These are phyloP conservation scores for Polydrusus tereticollis DNA, from an alignment of 2,888 invertebrate genomes.

Conservation along the genomic window DNA sequence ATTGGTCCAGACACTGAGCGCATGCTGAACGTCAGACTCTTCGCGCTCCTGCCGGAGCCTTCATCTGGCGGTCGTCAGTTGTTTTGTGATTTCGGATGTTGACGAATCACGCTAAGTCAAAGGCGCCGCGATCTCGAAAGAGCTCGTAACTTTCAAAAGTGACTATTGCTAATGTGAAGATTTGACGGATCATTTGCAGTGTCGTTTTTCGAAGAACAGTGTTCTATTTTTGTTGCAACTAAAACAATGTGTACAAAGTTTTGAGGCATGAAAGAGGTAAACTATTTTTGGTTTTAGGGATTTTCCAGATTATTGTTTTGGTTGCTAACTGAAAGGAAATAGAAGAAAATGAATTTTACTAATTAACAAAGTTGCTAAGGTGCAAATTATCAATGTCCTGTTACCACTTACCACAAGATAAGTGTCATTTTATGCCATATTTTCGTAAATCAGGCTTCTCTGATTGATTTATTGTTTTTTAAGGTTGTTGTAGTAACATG, in stretches of 20 bases:
- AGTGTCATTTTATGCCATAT: no score
- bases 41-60: slow-evolving; percentile 46
- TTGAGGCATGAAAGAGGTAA: background rate
- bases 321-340: no score
- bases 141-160: slow-evolving; percentile 8
- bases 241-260: background rate
- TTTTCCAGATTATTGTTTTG: no score
- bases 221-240: background rate
- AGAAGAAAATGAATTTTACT: no score
- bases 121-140: slow-evolving; percentile 13
- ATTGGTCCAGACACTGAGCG: slow-evolving; percentile 35
- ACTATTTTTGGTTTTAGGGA: background rate
- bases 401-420: no score
- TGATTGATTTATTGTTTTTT: no score
- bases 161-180: background rate
- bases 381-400: no score
- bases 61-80: slow-evolving; percentile 48
- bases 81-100: slow-evolving; percentile 46
- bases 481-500: no score
- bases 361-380: no score
- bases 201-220: background rate
- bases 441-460: no score
- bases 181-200: background rate
- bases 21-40: slow-evolving; percentile 44
- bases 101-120: slow-evolving; percentile 30